Evolutionary conservation across 92 coral and sea anemone species (phyloP).

Genomic region (Heteractis magnifica): DNA sequence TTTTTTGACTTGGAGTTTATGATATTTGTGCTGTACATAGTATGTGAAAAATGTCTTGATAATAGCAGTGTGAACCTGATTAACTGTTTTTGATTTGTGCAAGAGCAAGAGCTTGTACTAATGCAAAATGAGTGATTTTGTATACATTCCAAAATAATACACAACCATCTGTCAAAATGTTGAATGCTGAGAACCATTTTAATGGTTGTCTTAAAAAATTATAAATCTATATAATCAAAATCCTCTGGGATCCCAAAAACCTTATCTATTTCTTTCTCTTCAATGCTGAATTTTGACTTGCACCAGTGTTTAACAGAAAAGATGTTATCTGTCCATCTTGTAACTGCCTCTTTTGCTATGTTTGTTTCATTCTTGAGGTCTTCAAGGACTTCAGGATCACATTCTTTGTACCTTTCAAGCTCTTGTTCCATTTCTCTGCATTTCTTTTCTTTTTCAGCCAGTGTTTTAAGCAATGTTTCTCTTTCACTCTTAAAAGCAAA

Average conservation of each 20-base stretch:
- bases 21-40: too few relatives aligned
- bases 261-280: conserved; percentile 86
- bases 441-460: conserved; percentile 67
- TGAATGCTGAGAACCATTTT: too few relatives aligned
- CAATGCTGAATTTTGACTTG: conserved; percentile 83
- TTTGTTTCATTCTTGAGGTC: conserved; percentile 72
- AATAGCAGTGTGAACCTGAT: too few relatives aligned
- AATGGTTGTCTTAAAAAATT: not conserved
- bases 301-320: conserved; percentile 96
- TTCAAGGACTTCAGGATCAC: conserved; percentile 93
- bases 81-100: too few relatives aligned
- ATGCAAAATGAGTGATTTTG: too few relatives aligned
- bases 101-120: too few relatives aligned
- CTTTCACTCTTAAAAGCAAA: conserved; percentile 56
- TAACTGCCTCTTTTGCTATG: conserved; percentile 82
- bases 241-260: conserved; percentile 97
- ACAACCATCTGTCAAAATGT: too few relatives aligned
- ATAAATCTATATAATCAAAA: conserved; percentile 86
- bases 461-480: conserved; percentile 61
- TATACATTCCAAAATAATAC: too few relatives aligned
- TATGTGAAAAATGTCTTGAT: too few relatives aligned
- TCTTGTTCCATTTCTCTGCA: conserved; percentile 64
- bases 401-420: conserved; percentile 72
- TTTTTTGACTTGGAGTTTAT: too few relatives aligned
- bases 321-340: conserved; percentile 96